These are phyloP conservation scores for Callorhinus ursinus DNA, from an alignment of 2,113 vertebrate genomes.

Conservation along the genomic window DNA sequence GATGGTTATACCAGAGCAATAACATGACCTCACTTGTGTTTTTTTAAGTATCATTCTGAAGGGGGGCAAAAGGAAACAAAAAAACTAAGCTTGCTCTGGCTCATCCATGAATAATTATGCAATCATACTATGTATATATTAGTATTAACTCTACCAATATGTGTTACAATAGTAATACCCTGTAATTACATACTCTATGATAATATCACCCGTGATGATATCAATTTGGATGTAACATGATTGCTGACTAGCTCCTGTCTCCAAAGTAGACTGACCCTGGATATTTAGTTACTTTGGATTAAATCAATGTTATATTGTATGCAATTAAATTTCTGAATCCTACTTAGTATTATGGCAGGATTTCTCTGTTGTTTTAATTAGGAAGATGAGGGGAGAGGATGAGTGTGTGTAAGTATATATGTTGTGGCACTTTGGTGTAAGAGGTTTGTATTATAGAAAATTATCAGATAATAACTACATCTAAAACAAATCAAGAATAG, in stretches of 20 bases:
- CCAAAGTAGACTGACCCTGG: background rate
- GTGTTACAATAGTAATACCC: background rate
- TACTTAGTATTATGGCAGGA: background rate
- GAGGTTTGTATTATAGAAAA: background rate
- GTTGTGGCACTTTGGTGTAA: background rate
- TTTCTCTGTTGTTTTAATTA: background rate
- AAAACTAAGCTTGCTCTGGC: background rate
- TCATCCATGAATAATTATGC: background rate
- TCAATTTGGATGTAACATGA: constrained; percentile 3
- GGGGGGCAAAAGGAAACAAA: background rate
- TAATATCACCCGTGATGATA: background rate
- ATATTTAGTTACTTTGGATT: background rate
- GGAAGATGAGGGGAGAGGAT: background rate
- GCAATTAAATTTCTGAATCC: background rate
- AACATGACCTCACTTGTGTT: background rate
- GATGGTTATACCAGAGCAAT: background rate
- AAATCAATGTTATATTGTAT: background rate
- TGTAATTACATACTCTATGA: background rate
- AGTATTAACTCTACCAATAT: background rate
- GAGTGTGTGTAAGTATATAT: background rate
- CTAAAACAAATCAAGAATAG: constrained; percentile 20
- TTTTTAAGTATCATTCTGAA: background rate
- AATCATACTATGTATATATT: background rate
- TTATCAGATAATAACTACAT: background rate
- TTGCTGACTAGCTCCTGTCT: background rate